Base-by-base conservation (phyloP, 2,888 invertebrate species). In the Operophtera brumata region DNA sequence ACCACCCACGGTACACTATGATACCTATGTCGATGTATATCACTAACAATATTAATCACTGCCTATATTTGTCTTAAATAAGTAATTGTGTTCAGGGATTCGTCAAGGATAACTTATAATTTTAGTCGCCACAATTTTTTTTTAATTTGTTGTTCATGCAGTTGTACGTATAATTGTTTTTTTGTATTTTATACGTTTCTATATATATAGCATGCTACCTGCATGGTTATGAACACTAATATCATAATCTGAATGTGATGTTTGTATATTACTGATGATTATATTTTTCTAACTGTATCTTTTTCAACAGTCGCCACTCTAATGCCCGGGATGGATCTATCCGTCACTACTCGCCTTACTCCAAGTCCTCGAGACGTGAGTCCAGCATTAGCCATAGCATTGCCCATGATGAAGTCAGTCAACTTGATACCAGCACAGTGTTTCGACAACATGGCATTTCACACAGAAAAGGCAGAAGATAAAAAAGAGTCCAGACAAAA, bases 301-400 rank as follows among this genome's bases (percentile, higher is more conserved):
- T 62, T 72, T 66, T 64, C 70, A 53, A 77, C 88, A 90, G 90
- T 90, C 76, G 87, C 89, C 75, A 86, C 84, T 74, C 71, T 91
- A 76, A 90, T 90, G 86, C 89, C 90, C 34, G 90, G 90, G 54
- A 86, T 92, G 80, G 93, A 93, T 72, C 84, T 94, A 68, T 91
- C 93, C 57, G 92, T 93, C 66, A 91, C 93, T 54, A 91, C 93
- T 59, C 92, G 92, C 60, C 86, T 94, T 59, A 92, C 93, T 63
- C 93, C 93, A 51, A 93, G 93, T 78, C 93, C 94, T 54, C 88
- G 93, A 58, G 93, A 93, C 67, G 90, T 92, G 79, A 93, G 93
- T 73, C 92, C 93, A 51, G 92, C 93, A 37, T 80, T 92, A 46
- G 91, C 92, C 44, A 92, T 92, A 72, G 92, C 93, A 53, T 75